phyloP scores from a whole-genome alignment of 1,140 invertebrate genomes.

The Spodoptera litura region DNA sequence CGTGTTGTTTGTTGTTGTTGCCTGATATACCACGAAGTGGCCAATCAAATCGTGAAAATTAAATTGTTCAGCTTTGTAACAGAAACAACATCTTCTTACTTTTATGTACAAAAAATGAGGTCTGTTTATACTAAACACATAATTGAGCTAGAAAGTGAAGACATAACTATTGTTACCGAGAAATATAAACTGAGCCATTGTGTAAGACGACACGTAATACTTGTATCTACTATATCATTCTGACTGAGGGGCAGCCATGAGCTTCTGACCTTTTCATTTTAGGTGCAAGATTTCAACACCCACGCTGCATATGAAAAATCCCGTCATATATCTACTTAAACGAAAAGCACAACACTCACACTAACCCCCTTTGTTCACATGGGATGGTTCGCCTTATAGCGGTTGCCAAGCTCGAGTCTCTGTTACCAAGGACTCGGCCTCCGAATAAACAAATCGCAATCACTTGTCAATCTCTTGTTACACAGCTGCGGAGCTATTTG shows the following conservation, averaged over 20 bases:
- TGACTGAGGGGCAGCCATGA: too few species aligned
- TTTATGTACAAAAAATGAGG: constrained; percentile 30
- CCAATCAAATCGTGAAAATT: constrained; percentile 34
- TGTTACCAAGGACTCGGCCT: constrained; percentile 4
- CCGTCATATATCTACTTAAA: too few species aligned
- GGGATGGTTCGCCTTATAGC: background rate
- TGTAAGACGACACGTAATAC: constrained; percentile 1
- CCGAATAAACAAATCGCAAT: constrained; percentile 31
- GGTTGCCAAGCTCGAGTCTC: background rate
- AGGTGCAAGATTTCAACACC: too few species aligned
- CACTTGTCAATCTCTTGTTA: constrained; percentile 32
- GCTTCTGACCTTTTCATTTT: too few species aligned
- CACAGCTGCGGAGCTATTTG: constrained; percentile 2
- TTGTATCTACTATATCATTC: too few species aligned
- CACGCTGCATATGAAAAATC: too few species aligned
- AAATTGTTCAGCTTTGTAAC: constrained; percentile 31
- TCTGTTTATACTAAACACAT: constrained; percentile 12
- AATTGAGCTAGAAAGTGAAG: constrained; percentile 12
- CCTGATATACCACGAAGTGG: constrained; percentile 40
- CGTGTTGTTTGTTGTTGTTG: constrained; percentile 50
- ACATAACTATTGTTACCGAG: constrained; percentile 9
- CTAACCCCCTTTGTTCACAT: background rate
- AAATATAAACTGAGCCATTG: constrained; percentile 7
- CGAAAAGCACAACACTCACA: too few species aligned
- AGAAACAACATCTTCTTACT: constrained; percentile 25